These are phyloP conservation scores for Gnathonemus longibarbis DNA, from an alignment of 2,113 vertebrate genomes.

Conservation along the genomic window DNA sequence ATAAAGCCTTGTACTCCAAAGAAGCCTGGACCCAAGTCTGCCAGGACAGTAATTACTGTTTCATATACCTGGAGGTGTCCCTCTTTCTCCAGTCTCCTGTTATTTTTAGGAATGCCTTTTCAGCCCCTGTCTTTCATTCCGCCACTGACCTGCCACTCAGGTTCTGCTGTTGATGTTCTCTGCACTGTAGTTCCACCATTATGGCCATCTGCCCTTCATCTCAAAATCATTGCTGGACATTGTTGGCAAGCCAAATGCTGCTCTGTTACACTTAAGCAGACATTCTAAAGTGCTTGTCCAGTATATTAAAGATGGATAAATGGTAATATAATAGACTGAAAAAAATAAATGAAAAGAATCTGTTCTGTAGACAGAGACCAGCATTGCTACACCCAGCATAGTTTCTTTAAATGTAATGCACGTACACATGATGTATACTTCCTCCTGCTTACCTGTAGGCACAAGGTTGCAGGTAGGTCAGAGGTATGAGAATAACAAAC, in stretches of 20 bases:
- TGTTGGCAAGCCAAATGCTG: not conserved
- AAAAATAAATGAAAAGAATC: not conserved
- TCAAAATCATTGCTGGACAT: not conserved
- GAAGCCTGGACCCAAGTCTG: not conserved
- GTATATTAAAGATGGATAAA: not conserved
- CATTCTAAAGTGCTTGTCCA: not conserved
- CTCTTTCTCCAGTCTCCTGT: not conserved
- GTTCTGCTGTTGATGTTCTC: not conserved
- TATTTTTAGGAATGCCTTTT: not conserved
- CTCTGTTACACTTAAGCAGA: not conserved
- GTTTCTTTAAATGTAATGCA: not conserved
- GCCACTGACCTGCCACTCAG: not conserved
- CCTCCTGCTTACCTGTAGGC: not conserved
- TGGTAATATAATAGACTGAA: not conserved
- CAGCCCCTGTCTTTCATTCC: not conserved
- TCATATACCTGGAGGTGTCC: not conserved
- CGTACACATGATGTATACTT: not conserved
- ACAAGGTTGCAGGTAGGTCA: not conserved
- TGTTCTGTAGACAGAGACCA: not conserved
- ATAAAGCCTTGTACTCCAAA: not conserved
- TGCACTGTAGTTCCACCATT: not conserved
- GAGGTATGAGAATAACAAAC: not conserved
- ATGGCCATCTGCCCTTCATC: not conserved
- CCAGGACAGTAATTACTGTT: not conserved
- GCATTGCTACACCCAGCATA: not conserved